phyloP scores from a whole-genome alignment of 2,888 invertebrate genomes.

The Chaetogeoica ovagalla region DNA sequence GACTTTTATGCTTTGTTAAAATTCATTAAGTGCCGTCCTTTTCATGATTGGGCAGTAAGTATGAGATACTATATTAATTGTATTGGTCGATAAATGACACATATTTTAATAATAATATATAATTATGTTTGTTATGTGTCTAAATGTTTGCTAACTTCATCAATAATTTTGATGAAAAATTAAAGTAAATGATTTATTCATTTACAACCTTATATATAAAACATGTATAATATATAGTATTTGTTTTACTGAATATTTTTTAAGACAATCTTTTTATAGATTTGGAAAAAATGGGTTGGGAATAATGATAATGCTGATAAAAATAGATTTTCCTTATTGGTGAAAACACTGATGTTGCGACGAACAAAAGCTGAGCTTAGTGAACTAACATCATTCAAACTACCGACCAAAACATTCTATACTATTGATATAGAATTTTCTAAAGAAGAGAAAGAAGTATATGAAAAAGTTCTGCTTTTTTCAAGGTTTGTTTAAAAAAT shows the following conservation, averaged over 20 bases:
- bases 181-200: too few species aligned
- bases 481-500: constrained; percentile 59
- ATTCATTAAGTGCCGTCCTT: constrained; percentile 83
- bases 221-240: too few species aligned
- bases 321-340: constrained; percentile 79
- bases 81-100: background rate
- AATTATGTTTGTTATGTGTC: too few species aligned
- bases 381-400: constrained; percentile 65
- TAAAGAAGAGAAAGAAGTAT: constrained; percentile 73
- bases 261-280: constrained; percentile 59
- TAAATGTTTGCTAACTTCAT: too few species aligned
- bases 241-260: too few species aligned
- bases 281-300: constrained; percentile 93
- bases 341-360: constrained; percentile 82
- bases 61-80: background rate
- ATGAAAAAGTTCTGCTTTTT: constrained; percentile 68
- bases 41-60: constrained; percentile 76
- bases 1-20: constrained; percentile 80
- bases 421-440: constrained; percentile 68
- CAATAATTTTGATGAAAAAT: too few species aligned
- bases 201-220: too few species aligned
- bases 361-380: constrained; percentile 83
- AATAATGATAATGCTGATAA: constrained; percentile 78
- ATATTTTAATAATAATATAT: too few species aligned
- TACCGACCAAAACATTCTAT: constrained; percentile 68